phyloP scores from a whole-genome alignment of 2,888 invertebrate species.

The Nomada fucata region DNA sequence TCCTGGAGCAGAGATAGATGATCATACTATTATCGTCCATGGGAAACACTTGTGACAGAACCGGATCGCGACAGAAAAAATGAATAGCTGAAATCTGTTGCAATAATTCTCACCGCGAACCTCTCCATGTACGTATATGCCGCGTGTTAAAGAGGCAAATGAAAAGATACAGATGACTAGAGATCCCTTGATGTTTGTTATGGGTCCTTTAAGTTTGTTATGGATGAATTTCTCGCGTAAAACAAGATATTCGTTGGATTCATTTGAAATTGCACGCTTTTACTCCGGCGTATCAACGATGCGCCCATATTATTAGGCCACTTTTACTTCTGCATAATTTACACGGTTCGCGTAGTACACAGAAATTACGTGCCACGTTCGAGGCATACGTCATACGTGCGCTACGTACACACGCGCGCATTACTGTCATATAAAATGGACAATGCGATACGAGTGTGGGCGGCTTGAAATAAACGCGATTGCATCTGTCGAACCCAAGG shows the following conservation, averaged over 20 bases:
- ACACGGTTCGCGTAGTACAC: slow-evolving; percentile 42
- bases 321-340: slow-evolving; percentile 39
- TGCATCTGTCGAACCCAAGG: too few relatives aligned
- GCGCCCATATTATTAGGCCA: slow-evolving; percentile 11
- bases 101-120: slow-evolving; percentile 1
- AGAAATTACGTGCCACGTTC: slow-evolving; percentile 44
- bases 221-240: neutral
- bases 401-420: slow-evolving; percentile 24
- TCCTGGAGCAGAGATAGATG: neutral
- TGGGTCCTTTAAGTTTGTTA: neutral
- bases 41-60: neutral
- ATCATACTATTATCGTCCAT: neutral
- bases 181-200: neutral
- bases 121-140: neutral
- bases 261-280: neutral
- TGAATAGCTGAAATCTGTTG: neutral
- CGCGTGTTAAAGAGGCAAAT: neutral
- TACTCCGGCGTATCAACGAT: slow-evolving; percentile 9
- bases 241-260: neutral
- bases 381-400: slow-evolving; percentile 46
- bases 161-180: neutral
- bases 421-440: slow-evolving; percentile 32
- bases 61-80: slow-evolving; percentile 3
- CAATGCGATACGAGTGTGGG: slow-evolving; percentile 23
- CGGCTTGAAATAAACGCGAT: neutral